Conservation (phyloP, 2,113 vertebrate species). For the Neomonachus schauinslandi region DNA sequence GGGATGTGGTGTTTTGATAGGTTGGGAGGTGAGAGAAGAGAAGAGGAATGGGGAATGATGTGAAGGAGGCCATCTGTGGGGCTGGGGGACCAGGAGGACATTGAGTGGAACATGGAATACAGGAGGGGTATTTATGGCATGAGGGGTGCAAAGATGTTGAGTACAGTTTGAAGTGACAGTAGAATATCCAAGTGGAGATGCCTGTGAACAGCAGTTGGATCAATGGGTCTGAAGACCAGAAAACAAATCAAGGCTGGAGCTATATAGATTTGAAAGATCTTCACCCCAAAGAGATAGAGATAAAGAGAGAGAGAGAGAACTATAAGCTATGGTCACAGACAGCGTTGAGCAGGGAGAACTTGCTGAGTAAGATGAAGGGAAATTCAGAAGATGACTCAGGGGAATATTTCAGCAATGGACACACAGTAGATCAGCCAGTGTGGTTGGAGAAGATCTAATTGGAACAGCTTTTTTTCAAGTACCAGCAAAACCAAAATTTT, state of each 20-base stretch:
- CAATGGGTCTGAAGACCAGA: neutral
- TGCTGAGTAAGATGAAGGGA: neutral
- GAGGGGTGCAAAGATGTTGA: neutral
- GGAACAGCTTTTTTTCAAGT: neutral
- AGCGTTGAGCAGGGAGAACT: neutral
- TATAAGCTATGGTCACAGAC: rapidly evolving
- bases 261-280: neutral
- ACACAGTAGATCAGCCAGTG: too few species aligned
- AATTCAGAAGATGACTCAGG: rapidly evolving
- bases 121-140: neutral
- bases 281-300: neutral
- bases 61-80: neutral
- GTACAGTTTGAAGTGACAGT: neutral
- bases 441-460: neutral
- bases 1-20: neutral
- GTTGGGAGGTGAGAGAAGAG: neutral
- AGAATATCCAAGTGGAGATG: neutral
- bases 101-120: neutral
- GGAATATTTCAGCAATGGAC: too few species aligned
- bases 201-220: too few species aligned
- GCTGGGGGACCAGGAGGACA: neutral
- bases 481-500: neutral
- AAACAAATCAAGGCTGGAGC: neutral
- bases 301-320: neutral
- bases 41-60: neutral